These are phyloP conservation scores for Sthenelais limicola DNA, from an alignment of 2,888 invertebrate genomes.

Conservation along the genomic window DNA sequence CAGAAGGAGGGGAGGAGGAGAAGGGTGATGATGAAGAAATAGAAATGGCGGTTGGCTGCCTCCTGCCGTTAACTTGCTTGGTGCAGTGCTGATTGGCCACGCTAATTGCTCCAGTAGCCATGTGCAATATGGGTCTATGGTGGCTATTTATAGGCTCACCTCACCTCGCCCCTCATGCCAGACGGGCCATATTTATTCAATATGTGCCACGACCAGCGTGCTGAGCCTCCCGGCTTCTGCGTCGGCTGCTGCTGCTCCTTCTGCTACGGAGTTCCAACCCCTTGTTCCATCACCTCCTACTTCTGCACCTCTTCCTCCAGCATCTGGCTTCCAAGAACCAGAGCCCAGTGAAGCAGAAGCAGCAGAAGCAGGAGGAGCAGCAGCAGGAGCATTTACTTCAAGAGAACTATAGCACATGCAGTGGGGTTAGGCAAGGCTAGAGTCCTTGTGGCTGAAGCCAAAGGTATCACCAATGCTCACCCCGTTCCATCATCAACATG, in stretches of 20 bases:
- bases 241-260: conserved; percentile 1
- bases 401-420: too few species aligned
- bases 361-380: conserved; percentile 8
- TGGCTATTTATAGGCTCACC: conserved; percentile 28
- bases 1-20: background rate
- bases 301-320: too few species aligned
- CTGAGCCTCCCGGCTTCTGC: conserved; percentile 12
- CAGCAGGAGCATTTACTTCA: too few species aligned
- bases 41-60: conserved; percentile 15
- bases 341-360: background rate
- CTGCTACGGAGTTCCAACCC: too few species aligned
- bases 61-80: background rate
- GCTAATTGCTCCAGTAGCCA: conserved; percentile 28
- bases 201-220: conserved; percentile 28
- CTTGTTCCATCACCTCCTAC: too few species aligned
- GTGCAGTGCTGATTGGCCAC: conserved; percentile 17
- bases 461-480: too few species aligned
- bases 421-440: too few species aligned
- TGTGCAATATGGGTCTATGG: conserved; percentile 36
- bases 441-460: too few species aligned
- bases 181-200: conserved; percentile 36
- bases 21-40: conserved; percentile 25
- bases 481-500: too few species aligned
- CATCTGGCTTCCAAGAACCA: background rate
- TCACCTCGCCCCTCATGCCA: conserved; percentile 29